phyloP scores from a whole-genome alignment of 2,113 vertebrate genomes.

The Oenanthe melanoleuca region DNA sequence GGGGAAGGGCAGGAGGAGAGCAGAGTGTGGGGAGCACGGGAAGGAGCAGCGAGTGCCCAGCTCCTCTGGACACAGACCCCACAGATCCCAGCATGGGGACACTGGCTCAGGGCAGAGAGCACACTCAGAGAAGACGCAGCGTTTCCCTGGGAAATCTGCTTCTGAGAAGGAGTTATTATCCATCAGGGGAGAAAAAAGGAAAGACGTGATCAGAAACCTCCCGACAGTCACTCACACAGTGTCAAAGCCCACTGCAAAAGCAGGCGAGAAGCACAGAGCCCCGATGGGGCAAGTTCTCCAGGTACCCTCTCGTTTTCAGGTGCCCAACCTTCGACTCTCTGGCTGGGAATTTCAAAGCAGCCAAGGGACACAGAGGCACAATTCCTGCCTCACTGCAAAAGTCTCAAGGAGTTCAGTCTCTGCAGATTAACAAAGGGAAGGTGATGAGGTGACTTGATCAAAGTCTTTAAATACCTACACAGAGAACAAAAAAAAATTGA shows the following conservation, averaged over 20 bases:
- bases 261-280: background rate
- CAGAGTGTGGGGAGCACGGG: background rate
- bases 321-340: conserved; percentile 29
- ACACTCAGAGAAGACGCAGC: background rate
- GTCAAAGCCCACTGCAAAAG: conserved; percentile 20
- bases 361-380: conserved; percentile 6
- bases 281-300: background rate
- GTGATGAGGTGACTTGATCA: conserved; percentile 65
- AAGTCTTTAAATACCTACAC: conserved; percentile 49
- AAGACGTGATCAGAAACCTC: background rate
- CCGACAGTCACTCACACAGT: background rate
- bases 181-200: background rate
- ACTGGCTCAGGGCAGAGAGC: background rate
- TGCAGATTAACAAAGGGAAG: conserved; percentile 56
- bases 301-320: conserved; percentile 43
- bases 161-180: background rate
- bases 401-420: conserved; percentile 68
- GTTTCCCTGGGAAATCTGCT: background rate
- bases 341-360: conserved; percentile 54
- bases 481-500: conserved; percentile 46
- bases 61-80: rapidly evolving
- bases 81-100: background rate
- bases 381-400: conserved; percentile 27
- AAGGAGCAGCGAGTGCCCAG: background rate
- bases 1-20: background rate